phyloP scores from a whole-genome alignment of 2,797 vertebrate genomes.

The Choloepus didactylus region DNA sequence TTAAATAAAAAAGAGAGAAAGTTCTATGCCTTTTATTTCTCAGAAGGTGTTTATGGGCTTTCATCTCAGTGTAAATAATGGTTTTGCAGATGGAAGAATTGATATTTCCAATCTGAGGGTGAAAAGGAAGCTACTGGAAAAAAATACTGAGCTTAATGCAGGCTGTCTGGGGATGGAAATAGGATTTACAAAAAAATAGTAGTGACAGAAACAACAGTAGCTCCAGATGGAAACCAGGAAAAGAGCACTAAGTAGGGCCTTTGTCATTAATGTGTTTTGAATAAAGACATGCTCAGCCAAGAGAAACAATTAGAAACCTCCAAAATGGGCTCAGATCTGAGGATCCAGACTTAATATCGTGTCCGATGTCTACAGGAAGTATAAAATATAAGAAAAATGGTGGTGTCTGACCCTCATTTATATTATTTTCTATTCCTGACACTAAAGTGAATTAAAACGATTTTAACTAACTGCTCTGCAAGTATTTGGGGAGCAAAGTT shows the following conservation, averaged over 20 bases:
- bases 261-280: background rate
- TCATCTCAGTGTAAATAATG: conserved; percentile 17
- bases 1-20: background rate
- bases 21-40: background rate
- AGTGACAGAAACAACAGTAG: background rate
- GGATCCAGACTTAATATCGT: background rate
- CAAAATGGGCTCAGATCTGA: background rate
- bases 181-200: background rate
- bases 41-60: background rate
- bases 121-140: background rate
- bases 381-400: background rate
- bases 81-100: background rate
- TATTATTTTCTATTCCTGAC: background rate
- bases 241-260: background rate
- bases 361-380: background rate
- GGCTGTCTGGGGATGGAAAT: background rate
- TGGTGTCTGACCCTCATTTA: background rate
- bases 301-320: background rate
- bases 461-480: background rate
- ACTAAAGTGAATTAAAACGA: background rate
- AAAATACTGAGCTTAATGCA: background rate
- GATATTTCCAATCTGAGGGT: conserved; percentile 26
- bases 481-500: background rate
- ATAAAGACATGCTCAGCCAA: background rate
- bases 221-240: background rate